Conservation (phyloP, 2,797 vertebrate species). For the Peromyscus nudipes region DNA sequence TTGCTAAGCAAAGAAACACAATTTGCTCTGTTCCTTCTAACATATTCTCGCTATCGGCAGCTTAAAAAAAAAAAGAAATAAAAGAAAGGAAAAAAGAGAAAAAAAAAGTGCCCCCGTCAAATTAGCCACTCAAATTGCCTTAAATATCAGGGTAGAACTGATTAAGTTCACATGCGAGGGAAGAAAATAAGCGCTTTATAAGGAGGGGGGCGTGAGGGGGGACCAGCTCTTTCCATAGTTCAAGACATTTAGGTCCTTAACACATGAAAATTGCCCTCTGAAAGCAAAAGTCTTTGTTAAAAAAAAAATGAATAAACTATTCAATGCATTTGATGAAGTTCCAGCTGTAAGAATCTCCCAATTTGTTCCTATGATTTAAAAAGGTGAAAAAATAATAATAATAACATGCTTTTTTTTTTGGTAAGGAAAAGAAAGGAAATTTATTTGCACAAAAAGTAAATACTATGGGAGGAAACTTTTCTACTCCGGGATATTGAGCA, state of each 20-base stretch:
- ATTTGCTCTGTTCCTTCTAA: background rate
- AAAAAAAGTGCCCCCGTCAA: background rate
- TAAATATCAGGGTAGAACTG: constrained; percentile 49
- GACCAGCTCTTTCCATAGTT: background rate
- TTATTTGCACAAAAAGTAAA: constrained; percentile 47
- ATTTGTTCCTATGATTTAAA: constrained; percentile 32
- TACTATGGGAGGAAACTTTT: background rate
- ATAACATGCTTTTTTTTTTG: background rate
- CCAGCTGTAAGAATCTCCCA: background rate
- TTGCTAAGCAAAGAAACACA: constrained; percentile 11
- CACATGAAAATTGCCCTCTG: background rate
- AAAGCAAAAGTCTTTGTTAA: constrained; percentile 36
- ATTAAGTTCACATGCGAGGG: constrained; percentile 49
- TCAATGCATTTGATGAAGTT: background rate
- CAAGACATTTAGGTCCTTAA: constrained; percentile 24
- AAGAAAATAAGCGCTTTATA: constrained; percentile 60
- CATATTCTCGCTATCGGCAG: background rate
- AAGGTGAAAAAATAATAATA: constrained; percentile 8
- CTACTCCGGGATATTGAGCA: constrained; percentile 21
- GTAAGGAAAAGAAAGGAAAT: background rate
- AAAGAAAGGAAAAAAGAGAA: background rate
- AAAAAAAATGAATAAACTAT: background rate
- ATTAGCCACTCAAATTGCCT: constrained; percentile 64
- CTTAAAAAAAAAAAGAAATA: background rate
- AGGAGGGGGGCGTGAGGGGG: background rate